phyloP scores from a whole-genome alignment of 2,888 invertebrate genomes.

The Anticlea derivata region DNA sequence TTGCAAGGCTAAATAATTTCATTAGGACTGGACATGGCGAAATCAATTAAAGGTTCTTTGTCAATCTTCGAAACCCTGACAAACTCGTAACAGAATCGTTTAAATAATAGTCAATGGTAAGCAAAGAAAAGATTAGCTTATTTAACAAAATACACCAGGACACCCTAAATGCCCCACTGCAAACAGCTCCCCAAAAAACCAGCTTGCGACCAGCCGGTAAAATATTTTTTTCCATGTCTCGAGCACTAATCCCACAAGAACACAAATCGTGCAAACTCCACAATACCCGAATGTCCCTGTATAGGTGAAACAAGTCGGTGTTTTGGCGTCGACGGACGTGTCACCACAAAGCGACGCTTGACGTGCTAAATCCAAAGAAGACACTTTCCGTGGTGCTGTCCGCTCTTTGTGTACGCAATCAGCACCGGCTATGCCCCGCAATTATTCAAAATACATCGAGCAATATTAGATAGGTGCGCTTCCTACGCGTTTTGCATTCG shows the following conservation, averaged over 20 bases:
- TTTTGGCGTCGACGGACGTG: constrained; percentile 30
- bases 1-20: too few species aligned
- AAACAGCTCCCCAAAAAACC: too few species aligned
- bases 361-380: constrained; percentile 62
- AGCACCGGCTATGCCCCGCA: constrained; percentile 66
- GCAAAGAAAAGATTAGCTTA: too few species aligned
- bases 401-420: constrained; percentile 74
- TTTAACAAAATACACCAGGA: too few species aligned
- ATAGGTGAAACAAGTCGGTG: constrained; percentile 30
- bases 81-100: too few species aligned
- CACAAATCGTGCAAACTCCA: constrained; percentile 19
- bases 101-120: too few species aligned
- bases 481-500: constrained; percentile 80
- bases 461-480: constrained; percentile 81
- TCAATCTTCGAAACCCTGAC: too few species aligned
- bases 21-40: too few species aligned
- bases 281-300: constrained; percentile 22
- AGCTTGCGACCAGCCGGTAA: neutral
- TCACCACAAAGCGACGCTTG: constrained; percentile 36
- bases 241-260: constrained; percentile 18
- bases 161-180: too few species aligned
- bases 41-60: too few species aligned
- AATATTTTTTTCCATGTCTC: neutral
- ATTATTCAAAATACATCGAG: constrained; percentile 82
- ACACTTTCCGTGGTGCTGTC: constrained; percentile 64